Evolutionary conservation across 2,797 vertebrate species (phyloP).

Genomic region (Scleropages formosus): DNA sequence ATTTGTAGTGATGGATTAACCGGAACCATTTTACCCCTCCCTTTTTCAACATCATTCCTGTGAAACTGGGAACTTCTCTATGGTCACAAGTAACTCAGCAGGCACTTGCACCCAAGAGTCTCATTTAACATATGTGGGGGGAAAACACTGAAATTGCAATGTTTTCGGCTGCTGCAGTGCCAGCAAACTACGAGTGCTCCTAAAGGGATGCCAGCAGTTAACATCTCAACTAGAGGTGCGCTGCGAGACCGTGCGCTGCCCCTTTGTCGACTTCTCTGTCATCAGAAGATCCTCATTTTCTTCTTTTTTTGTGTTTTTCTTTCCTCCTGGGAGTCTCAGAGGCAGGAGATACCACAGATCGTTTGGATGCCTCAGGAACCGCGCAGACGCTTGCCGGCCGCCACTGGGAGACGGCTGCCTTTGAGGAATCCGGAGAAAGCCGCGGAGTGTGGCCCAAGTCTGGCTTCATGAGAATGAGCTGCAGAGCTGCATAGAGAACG

Average conservation of each 20-base stretch:
- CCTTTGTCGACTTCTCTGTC: no score
- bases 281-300: no score
- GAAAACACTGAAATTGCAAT: background rate
- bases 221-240: no score
- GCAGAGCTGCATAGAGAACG: background rate
- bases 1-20: background rate
- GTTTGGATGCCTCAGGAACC: background rate
- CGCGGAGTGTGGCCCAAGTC: background rate
- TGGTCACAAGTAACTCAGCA: no score
- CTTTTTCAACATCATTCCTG: no score
- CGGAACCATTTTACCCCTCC: background rate
- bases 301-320: background rate
- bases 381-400: background rate
- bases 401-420: slow-evolving; percentile 7
- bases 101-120: no score
- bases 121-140: no score
- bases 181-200: no score
- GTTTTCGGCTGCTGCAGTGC: background rate
- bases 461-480: background rate
- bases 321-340: background rate
- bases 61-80: no score
- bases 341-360: background rate
- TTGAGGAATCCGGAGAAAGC: slow-evolving; percentile 4
- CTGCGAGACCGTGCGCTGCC: no score
- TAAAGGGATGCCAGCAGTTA: no score